phyloP scores from a whole-genome alignment of 2,797 vertebrate genomes.

The Capromys pilorides region DNA sequence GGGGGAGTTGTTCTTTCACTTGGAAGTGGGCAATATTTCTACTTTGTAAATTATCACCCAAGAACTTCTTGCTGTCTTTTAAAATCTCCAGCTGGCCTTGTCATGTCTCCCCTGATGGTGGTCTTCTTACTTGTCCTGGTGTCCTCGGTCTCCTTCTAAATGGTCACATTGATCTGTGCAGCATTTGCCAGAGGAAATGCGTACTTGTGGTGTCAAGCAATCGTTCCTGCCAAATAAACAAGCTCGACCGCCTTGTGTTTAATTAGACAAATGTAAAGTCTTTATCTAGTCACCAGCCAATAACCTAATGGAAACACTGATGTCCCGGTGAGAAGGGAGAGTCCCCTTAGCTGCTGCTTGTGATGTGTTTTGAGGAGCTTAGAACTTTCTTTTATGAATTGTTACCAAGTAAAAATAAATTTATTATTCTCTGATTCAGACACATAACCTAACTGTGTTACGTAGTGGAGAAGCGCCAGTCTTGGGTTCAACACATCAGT shows the following conservation, averaged over 20 bases:
- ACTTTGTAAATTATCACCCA: background rate
- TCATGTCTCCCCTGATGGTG: background rate
- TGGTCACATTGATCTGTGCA: background rate
- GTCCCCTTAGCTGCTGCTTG: slow-evolving; percentile 43
- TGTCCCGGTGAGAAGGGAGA: slow-evolving; percentile 44
- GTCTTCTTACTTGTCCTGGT: background rate
- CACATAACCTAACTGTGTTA: background rate
- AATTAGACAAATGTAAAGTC: slow-evolving; percentile 66
- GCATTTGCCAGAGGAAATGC: slow-evolving; percentile 52
- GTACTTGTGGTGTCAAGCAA: slow-evolving; percentile 8
- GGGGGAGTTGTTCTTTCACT: background rate
- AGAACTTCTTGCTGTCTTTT: background rate
- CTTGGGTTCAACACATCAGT: background rate
- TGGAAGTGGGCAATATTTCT: background rate
- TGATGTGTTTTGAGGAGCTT: slow-evolving; percentile 31
- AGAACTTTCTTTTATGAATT: slow-evolving; percentile 49
- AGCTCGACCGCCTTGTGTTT: slow-evolving; percentile 72
- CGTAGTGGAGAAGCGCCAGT: background rate
- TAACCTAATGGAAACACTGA: slow-evolving; percentile 42
- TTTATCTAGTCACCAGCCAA: slow-evolving; percentile 67
- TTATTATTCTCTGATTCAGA: slow-evolving; percentile 2
- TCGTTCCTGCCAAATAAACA: slow-evolving; percentile 74
- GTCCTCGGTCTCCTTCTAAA: slow-evolving; percentile 29
- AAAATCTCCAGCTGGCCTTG: background rate
- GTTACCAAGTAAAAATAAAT: slow-evolving; percentile 53